These are phyloP conservation scores for Phenganax subtilis DNA, from an alignment of 92 coral and sea anemone genomes.

Conservation along the genomic window DNA sequence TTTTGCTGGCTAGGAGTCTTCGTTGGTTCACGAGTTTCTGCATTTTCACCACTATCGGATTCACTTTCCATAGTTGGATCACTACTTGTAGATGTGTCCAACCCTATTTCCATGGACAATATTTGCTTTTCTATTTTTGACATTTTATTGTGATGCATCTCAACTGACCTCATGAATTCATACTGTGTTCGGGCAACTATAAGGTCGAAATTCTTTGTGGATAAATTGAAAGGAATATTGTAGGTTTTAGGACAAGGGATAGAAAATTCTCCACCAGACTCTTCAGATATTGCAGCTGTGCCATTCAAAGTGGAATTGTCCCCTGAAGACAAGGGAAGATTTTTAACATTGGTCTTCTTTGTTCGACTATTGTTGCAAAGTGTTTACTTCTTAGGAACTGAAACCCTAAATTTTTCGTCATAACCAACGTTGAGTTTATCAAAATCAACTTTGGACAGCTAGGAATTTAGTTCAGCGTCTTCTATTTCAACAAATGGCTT, in stretches of 20 bases:
- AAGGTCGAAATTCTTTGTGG: neutral
- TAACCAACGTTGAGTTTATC: neutral
- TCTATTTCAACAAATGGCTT: constrained; percentile 33
- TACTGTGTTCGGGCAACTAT: neutral
- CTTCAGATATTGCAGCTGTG: neutral
- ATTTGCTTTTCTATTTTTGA: too few relatives aligned
- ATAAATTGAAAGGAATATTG: neutral
- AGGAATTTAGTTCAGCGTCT: constrained; percentile 31
- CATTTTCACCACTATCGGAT: too few relatives aligned
- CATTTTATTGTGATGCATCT: neutral
- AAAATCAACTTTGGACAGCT: constrained; percentile 37
- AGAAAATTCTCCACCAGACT: neutral
- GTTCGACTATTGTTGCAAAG: neutral
- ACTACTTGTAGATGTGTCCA: too few relatives aligned
- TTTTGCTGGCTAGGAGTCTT: constrained; percentile 11
- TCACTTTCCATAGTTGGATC: too few relatives aligned
- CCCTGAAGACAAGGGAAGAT: neutral
- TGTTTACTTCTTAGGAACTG: constrained; percentile 15
- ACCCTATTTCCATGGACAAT: too few relatives aligned
- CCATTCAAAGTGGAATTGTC: neutral
- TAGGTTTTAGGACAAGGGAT: neutral
- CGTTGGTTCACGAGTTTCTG: too few relatives aligned
- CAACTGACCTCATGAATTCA: constrained; percentile 25
- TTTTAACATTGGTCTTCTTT: neutral
- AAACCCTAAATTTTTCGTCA: neutral